Conservation (phyloP, 2,113 vertebrate species). For the Neolamprologus sp. region DNA sequence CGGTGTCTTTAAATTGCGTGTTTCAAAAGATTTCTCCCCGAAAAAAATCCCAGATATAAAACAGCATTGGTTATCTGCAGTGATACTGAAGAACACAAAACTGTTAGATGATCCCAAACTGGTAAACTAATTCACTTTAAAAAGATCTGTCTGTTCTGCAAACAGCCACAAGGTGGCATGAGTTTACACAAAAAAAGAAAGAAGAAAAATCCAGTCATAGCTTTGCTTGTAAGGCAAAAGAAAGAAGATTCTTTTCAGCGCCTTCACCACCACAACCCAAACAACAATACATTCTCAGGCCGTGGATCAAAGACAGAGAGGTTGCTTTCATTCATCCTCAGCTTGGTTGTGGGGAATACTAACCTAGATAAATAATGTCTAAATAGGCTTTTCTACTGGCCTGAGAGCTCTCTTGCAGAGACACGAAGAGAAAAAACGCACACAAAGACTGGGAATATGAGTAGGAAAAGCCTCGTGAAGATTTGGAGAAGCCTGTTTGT, state of each 20-base stretch:
- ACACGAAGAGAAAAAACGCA: neutral
- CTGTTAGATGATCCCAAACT: neutral
- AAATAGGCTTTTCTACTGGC: slow-evolving; percentile 9
- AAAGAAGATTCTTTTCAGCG: neutral
- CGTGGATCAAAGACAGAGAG: slow-evolving; percentile 27
- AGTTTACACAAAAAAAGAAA: neutral
- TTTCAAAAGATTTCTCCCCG: neutral
- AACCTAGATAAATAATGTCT: slow-evolving; percentile 36
- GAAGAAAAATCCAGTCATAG: neutral
- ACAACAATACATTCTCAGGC: slow-evolving; percentile 22
- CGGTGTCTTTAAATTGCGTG: fast-evolving
- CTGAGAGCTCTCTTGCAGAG: slow-evolving; percentile 13
- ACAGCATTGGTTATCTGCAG: neutral
- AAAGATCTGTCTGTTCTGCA: neutral
- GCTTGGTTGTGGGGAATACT: slow-evolving; percentile 22
- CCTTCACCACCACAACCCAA: slow-evolving; percentile 15
- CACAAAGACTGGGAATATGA: slow-evolving; percentile 15
- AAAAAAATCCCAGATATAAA: neutral
- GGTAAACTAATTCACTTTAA: neutral
- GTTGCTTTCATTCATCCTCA: slow-evolving; percentile 42
- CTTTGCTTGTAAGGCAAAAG: neutral
- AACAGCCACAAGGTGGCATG: slow-evolving; percentile 50
- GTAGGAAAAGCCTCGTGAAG: slow-evolving; percentile 18
- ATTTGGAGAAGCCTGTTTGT: slow-evolving; percentile 20
- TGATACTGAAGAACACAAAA: neutral